These are phyloP conservation scores for Barypeithes pellucidus DNA, from an alignment of 2,888 invertebrate species.

Conservation along the genomic window DNA sequence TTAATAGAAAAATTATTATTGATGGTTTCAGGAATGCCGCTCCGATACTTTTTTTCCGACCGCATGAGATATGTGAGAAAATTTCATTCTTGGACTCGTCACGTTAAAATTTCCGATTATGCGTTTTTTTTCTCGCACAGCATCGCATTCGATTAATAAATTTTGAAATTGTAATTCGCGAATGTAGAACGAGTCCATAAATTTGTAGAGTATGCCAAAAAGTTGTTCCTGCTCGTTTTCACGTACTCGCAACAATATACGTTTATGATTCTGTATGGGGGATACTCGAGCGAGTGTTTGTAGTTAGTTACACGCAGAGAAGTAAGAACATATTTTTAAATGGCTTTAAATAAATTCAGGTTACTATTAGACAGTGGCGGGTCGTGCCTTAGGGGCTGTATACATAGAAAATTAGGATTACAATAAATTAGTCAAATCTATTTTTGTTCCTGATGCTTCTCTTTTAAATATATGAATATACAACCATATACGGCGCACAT, in stretches of 20 bases:
- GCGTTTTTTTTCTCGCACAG: constrained; percentile 34
- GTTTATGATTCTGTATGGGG: constrained; percentile 17
- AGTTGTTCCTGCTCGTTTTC: constrained; percentile 44
- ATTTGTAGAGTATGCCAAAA: constrained; percentile 50
- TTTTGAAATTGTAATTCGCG: constrained; percentile 50
- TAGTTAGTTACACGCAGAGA: not conserved
- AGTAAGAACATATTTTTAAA: no score
- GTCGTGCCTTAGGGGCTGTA: no score
- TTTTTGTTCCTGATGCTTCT: no score
- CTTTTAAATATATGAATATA: no score
- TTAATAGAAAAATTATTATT: constrained; percentile 9
- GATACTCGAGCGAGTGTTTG: not conserved
- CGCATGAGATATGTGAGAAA: constrained; percentile 54
- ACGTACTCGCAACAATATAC: constrained; percentile 21
- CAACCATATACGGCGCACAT: no score
- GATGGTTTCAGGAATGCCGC: constrained; percentile 19
- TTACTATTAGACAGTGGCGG: no score
- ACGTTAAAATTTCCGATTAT: constrained; percentile 51
- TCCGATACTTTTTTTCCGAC: constrained; percentile 45
- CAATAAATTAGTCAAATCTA: no score
- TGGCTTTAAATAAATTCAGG: no score
- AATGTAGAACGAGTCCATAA: constrained; percentile 51
- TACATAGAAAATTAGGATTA: no score
- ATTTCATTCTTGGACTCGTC: constrained; percentile 53
- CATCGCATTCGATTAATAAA: constrained; percentile 46